Evolutionary conservation across 2,797 vertebrate genomes (phyloP), one percentile per base, ranked within the genome.

Genomic region (Helostoma temminkii): DNA sequence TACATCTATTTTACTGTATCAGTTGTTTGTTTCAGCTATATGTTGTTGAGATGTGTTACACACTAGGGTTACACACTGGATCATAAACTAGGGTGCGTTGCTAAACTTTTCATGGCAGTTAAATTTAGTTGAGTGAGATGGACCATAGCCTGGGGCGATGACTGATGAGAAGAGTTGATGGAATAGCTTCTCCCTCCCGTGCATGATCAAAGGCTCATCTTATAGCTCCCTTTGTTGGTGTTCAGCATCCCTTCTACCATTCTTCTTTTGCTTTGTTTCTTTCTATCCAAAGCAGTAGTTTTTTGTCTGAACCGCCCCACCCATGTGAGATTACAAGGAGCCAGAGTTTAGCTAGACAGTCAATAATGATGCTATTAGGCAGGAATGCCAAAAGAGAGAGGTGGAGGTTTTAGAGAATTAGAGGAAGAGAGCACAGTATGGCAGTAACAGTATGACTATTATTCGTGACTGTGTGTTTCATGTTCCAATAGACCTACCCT

Each of bases 331-430:
- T 94, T 94, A 95, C 91, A 93, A 91, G 88, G 92, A 89, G 75
- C 79, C 71, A 78, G 84, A 63, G 50, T 89, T 92, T 85, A 86
- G 83, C 85, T 89, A 87, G 89, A 90, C 86, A 80, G 91, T 89
- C 88, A 92, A 85, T 93, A 92, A 93, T 94, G 92, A 94, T 93
- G 92, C 92, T 81, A 94, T 94, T 93, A 94, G 88, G 78, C 79
- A 90, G 91, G 93, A 95, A 95, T 95, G 93, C 85, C 81, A 65
- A 78, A 88, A 57, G 78, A 84, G 61, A 82, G 85, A 82, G 74
- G 78, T 86, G 83, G 88, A 85, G 75, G 74, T 68, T 78, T 48
- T 25, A 58, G 62, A 82, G 83, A 80, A 85, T 81, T 81, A 80
- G 36, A 83, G 64, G 78, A 88, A 71, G 71, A 81, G 60, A 81